A percentile compares a stretch with the other conserved stretches of the same genome.
These are phyloP conservation scores for Hesperophylax magnus DNA, from an alignment of 1,140 invertebrate species.

Conservation along the genomic window DNA sequence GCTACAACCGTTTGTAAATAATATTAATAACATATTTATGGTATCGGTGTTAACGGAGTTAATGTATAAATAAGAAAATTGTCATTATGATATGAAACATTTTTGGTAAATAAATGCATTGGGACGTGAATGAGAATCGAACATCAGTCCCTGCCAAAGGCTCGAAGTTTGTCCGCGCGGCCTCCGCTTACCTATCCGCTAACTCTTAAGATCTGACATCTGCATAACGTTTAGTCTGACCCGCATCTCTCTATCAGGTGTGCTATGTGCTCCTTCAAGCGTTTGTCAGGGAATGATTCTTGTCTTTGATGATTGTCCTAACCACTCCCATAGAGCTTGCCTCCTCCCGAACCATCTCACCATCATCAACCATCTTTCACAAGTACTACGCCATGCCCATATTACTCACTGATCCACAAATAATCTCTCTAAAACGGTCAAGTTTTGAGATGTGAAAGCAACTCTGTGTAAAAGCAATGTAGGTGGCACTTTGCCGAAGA, in stretches of 20 bases:
- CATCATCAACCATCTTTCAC: constrained; percentile 39
- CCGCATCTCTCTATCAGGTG: constrained; percentile 46
- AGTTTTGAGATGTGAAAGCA: constrained; percentile 25
- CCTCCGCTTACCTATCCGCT: constrained; percentile 27
- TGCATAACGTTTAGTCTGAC: constrained; percentile 48
- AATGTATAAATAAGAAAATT: constrained; percentile 54
- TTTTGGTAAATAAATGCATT: constrained; percentile 57
- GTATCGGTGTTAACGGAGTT: constrained; percentile 50
- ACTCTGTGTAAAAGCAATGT: constrained; percentile 4
- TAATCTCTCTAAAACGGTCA: constrained; percentile 29
- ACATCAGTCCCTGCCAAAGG: constrained; percentile 58
- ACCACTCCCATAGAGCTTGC: constrained; percentile 38
- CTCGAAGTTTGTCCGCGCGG: constrained; percentile 48
- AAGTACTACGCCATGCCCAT: constrained; percentile 2
- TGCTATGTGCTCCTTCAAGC: constrained; percentile 55
- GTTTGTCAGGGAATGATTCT: constrained; percentile 58
- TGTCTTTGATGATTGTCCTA: constrained; percentile 55
- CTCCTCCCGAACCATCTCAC: constrained; percentile 29
- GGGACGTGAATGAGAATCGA: constrained; percentile 53
- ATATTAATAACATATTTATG: constrained; percentile 54
- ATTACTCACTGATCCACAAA: constrained; percentile 6
- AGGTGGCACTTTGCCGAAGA: constrained; percentile 29
- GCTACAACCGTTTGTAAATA: constrained; percentile 55
- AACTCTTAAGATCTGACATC: background rate
- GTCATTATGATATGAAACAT: constrained; percentile 51